A percentile compares a stretch with the other conserved stretches of the same genome.
Evolutionary conservation across 2,888 invertebrate genomes (phyloP).

Genomic region (Alentia gelatinosa): DNA sequence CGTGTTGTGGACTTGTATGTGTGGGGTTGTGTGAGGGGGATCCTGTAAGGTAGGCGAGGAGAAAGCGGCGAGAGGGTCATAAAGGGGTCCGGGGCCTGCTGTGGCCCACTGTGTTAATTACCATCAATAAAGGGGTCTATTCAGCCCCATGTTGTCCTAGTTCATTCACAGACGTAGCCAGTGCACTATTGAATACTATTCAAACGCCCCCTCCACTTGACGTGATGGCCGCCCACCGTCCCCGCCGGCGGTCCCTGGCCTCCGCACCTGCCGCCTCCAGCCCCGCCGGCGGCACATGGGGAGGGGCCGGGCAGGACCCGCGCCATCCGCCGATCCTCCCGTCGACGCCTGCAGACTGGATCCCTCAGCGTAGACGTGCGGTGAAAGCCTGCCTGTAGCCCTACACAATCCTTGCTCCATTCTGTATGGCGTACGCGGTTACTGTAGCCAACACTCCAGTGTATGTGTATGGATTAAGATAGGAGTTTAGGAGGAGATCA

Average conservation of each 20-base stretch:
- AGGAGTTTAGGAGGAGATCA: too few species aligned
- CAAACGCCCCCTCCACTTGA: not conserved
- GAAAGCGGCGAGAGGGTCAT: not conserved
- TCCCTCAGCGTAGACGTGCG: too few species aligned
- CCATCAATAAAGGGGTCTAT: not conserved
- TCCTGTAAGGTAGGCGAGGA: not conserved
- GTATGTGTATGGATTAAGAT: too few species aligned
- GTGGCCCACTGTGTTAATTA: not conserved
- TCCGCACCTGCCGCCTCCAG: not conserved
- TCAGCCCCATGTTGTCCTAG: not conserved
- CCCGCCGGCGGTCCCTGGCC: not conserved
- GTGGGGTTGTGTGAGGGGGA: not conserved
- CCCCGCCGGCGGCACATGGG: not conserved
- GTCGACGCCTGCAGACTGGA: not conserved
- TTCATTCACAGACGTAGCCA: not conserved
- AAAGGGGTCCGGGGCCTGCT: not conserved
- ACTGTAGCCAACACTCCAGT: too few species aligned
- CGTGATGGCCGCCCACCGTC: not conserved
- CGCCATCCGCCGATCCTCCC: not conserved
- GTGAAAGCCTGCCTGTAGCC: too few species aligned
- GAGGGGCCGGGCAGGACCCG: not conserved
- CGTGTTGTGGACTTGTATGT: not conserved
- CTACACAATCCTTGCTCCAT: too few species aligned
- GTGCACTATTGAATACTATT: not conserved
- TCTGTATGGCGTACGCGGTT: too few species aligned